Base-by-base conservation (phyloP, 2,113 vertebrate species). In the Galemys pyrenaicus region DNA sequence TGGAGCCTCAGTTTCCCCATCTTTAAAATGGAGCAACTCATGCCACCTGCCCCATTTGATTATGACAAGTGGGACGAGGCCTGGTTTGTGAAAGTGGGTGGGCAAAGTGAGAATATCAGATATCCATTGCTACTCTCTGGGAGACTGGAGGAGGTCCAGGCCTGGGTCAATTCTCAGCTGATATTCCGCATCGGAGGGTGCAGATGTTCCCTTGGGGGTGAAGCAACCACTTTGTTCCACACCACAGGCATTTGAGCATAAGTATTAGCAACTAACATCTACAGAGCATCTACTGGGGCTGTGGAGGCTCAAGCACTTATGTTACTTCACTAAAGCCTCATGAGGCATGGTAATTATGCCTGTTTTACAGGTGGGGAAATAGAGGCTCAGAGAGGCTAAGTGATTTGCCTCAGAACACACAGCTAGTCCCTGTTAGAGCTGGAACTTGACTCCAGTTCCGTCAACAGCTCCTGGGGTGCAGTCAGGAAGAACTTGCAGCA, bases 361-460 rank as follows among this genome's bases (percentile, higher is more conserved):
- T 49, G 5, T 70, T 79, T 35, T 67, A 87, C 32, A 44, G 65
- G n/a, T 3, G 37, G 35, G 71, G 35, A 37, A 7, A 15, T 0
- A 8, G 68, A 75, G 49, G 44, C 79, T 70, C 73, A 77, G 95
- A 70, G 90, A 64, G 67, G 93, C 54, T n/a, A 51, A 60, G 75
- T 0, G 0, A 82, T 32, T 35, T 49, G 49, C 5, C 81, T 17
- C 11, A 35, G 54, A 44, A 9, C 79, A 68, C 65, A 70, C 51
- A 62, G 87, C 60, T 28, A 46, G 16, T 51, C 15, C 0, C 0
- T 19, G 41, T 58, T 9, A 35, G n/a, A 51, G 68, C 5, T 2
- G 8, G 54, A 24, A 49, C 10, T 46, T 15, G 65, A 49, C 35
- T 60, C 86, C 10, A 11, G n/a, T 26, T 35, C 86, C 41, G 13